phyloP scores from a whole-genome alignment of 2,113 vertebrate species.

The Pitta sordida region DNA sequence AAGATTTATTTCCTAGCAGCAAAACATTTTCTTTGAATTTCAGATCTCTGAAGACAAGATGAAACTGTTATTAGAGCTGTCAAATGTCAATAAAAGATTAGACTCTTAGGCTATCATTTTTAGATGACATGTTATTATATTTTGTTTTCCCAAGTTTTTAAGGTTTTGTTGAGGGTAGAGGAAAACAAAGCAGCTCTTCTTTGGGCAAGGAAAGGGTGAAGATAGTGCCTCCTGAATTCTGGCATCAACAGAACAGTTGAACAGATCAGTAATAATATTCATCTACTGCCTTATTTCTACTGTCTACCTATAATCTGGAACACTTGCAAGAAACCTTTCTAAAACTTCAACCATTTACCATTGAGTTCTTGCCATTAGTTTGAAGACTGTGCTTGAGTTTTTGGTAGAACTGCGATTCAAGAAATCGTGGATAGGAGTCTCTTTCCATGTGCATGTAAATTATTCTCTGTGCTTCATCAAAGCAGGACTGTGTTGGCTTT shows the following conservation, averaged over 20 bases:
- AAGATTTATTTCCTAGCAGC: neutral
- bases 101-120: neutral
- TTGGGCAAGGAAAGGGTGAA: neutral
- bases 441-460: conserved; percentile 85
- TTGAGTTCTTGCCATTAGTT: neutral
- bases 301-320: neutral
- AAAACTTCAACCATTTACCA: neutral
- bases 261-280: neutral
- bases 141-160: neutral
- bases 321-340: neutral
- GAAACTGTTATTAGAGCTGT: neutral
- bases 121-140: neutral
- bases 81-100: neutral
- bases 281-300: neutral
- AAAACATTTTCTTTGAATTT: neutral
- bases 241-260: neutral
- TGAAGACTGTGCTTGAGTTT: conserved; percentile 75
- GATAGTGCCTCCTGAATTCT: neutral
- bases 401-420: conserved; percentile 82
- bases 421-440: conserved; percentile 84
- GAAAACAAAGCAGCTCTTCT: neutral
- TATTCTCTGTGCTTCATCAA: conserved; percentile 86
- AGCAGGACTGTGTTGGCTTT: conserved; percentile 76
- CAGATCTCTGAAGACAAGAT: neutral
- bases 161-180: neutral